Evolutionary conservation across 2,888 invertebrate species (phyloP), one percentile per base, ranked within the genome.

Genomic region (Sarcophaga variegata): DNA sequence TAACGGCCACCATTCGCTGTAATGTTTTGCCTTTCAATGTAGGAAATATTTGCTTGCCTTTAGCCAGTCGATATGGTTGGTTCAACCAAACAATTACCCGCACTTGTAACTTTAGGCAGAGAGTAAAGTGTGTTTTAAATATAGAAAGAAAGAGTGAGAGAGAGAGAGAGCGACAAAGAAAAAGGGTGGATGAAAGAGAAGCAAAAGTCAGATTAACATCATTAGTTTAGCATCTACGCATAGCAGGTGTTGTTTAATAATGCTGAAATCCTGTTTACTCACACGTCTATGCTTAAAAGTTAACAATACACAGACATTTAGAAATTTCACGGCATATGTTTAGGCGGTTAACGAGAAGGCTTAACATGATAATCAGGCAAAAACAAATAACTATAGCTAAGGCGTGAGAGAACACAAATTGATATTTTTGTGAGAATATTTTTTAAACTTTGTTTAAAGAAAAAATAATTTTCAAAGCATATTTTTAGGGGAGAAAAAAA

Each of bases 1-100:
- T 12, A 37, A 67, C 66, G n/a, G 63, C 22, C 70, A 79, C 27
- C 71, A 79, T 64, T 70, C 54, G 79, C 12, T 79, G 20, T 37
- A 37, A 37, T 37, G 37, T 37, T 2, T 8, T 10, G 37, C 37
- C 37, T 10, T 37, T 37, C 10, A 37, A 37, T 10, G 37, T 37
- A 10, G 10, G 37, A 37, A 37, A 10, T 37, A 37, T 37, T 10
- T 37, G 10, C 20, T 54, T 54, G 54, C 17, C 54, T 54, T 54
- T 17, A 54, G 17, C 5, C 17, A 37, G 1, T 54, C 14, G 17
- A 54, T 27, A 20, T 62, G 59, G 70, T 45, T 71, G 71, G 71
- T 82, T 87, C 69, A 82, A 84, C 8, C 84, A 81, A 78, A 84
- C 87, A 87, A 87, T 84, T 87, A 84, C 76, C 76, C 66, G 63